Evolutionary conservation across 2,113 vertebrate genomes (phyloP), one percentile per base, ranked within the genome.

Genomic region (Pseudopipra pipra): DNA sequence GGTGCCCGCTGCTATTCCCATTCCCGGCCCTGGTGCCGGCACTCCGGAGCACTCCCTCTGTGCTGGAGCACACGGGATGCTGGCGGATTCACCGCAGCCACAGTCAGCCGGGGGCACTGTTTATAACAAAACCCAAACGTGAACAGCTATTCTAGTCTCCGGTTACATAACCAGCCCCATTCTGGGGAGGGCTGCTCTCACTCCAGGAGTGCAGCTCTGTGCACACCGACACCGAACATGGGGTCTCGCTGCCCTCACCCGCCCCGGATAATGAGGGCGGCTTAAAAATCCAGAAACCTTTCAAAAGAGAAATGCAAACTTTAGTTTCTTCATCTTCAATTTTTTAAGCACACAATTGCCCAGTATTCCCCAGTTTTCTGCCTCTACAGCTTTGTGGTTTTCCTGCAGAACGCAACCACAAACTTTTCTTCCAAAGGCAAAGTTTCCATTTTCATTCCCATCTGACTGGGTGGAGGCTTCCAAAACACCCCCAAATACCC

Each of bases 1-100:
- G 93, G 95, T 4, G 41, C 84, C 97, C 89, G 93, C 94, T 97
- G 98, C 98, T 96, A 95, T 97, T 98, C 97, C 98, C 97, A 97
- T 92, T 98, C 76, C 96, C 63, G 79, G 54, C 70, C 94, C 95
- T 90, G 41, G 94, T 87, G 95, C 98, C 79, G 54, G 96, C 93
- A 66, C 98, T 98, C 89, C 76, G 13, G 97, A 97, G 54, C 15
- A 3, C 35, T 49, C 97, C 96, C 95, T 7, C 30, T 2, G 84
- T 33, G 76, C 76, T 58, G 12, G 8, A 6, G 65, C 17, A 0
- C 72, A 3, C 0, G 8, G 20, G 11, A 31, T 3, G 52, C 46
- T 31, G 16, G 44, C 17, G 3, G 8, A 9, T 7, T 0, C 67
- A 12, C 15, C 58, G 6, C 12, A 22, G 87, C 54, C 62, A 3